Evolutionary conservation across 2,113 vertebrate genomes (phyloP).

Genomic region (Benthochromis sp.): DNA sequence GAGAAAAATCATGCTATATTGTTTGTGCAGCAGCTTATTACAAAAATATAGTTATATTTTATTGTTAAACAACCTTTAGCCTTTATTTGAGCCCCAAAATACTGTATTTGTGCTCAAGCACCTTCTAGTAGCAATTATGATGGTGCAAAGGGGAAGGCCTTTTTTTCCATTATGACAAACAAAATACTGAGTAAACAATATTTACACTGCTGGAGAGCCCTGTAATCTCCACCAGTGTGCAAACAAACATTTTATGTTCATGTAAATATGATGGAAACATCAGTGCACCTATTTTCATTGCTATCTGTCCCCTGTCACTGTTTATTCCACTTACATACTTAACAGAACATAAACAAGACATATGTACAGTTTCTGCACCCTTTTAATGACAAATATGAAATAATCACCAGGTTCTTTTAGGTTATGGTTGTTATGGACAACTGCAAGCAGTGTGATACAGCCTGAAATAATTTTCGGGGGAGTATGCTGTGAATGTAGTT

Average conservation of each 20-base stretch:
- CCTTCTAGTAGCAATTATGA: not conserved
- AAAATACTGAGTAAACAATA: not conserved
- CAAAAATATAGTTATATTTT: not conserved
- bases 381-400: not conserved
- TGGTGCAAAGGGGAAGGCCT: not conserved
- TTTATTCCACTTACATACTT: not conserved
- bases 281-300: not conserved
- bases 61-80: not conserved
- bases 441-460: not conserved
- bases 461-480: fast-evolving
- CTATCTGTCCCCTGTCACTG: fast-evolving
- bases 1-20: not conserved
- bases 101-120: not conserved
- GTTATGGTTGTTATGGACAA: not conserved
- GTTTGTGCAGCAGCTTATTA: not conserved
- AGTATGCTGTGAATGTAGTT: fast-evolving
- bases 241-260: not conserved
- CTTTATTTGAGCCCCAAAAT: not conserved
- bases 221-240: not conserved
- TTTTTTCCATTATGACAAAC: not conserved
- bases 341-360: not conserved
- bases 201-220: not conserved
- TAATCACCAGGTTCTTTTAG: not conserved
- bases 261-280: not conserved
- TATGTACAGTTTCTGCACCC: not conserved